phyloP scores from a whole-genome alignment of 2,113 vertebrate genomes.

The Clarias macrocephalus region DNA sequence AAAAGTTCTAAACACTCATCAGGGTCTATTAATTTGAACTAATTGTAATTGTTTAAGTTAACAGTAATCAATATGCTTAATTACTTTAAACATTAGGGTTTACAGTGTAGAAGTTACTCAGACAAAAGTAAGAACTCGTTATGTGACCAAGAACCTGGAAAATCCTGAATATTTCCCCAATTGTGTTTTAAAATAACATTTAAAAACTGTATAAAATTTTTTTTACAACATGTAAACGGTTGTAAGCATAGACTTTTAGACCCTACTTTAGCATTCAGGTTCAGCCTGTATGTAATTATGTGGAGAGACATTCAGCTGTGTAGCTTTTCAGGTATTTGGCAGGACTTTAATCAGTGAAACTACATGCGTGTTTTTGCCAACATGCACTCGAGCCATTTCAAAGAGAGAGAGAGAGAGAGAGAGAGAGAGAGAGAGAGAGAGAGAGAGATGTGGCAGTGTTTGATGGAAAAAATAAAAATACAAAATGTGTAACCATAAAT shows the following conservation, averaged over 20 bases:
- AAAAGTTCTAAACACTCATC: too few species aligned
- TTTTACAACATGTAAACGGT: background rate
- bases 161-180: background rate
- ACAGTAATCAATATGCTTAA: too few species aligned
- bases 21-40: too few species aligned
- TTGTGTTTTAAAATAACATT: background rate
- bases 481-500: background rate
- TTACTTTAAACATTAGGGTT: too few species aligned
- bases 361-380: background rate
- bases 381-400: conserved; percentile 4
- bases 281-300: background rate
- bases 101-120: background rate
- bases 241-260: background rate
- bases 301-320: background rate
- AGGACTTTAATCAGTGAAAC: conserved; percentile 1
- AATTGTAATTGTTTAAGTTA: too few species aligned
- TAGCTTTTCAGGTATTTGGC: background rate
- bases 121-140: background rate
- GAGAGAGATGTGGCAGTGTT: background rate
- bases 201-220: too few species aligned
- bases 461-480: background rate
- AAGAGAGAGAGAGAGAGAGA: background rate
- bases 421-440: background rate
- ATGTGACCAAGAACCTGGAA: background rate
- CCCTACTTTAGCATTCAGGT: background rate